These are phyloP conservation scores for Tapirus indicus DNA, from an alignment of 2,797 vertebrate species.

Conservation along the genomic window DNA sequence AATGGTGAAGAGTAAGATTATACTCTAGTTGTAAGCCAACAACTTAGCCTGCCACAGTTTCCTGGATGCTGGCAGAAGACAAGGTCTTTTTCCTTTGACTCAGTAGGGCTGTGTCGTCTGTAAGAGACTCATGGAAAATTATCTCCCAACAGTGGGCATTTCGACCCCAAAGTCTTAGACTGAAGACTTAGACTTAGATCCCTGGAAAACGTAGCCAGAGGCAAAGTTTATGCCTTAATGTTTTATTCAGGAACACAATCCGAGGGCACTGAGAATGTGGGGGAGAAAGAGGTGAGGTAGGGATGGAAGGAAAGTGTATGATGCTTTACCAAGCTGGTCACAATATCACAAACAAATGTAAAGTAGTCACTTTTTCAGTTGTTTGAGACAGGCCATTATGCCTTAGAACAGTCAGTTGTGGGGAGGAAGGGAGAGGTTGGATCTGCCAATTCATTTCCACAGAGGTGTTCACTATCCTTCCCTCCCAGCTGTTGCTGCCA, in stretches of 20 bases:
- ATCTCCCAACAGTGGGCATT: background rate
- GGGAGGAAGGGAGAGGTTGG: background rate
- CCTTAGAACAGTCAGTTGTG: background rate
- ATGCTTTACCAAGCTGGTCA: background rate
- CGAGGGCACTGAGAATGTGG: background rate
- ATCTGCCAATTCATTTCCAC: background rate
- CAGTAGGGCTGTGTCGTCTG: background rate
- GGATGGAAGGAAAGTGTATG: background rate
- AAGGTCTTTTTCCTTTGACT: background rate
- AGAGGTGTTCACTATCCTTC: background rate
- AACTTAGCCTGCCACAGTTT: background rate
- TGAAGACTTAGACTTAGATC: background rate
- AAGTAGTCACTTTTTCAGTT: background rate
- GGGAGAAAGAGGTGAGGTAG: background rate
- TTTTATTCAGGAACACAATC: background rate
- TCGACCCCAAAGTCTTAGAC: background rate
- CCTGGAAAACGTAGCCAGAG: constrained; percentile 11
- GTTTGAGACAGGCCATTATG: background rate
- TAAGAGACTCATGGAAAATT: background rate
- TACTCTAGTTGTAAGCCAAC: background rate
- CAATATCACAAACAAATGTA: background rate
- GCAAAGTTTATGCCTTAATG: background rate
- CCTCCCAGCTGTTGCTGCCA: background rate
- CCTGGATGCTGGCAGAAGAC: background rate
- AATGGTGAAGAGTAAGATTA: background rate